These are phyloP conservation scores for Salarias fasciatus DNA, from an alignment of 2,797 vertebrate genomes.

Conservation along the genomic window DNA sequence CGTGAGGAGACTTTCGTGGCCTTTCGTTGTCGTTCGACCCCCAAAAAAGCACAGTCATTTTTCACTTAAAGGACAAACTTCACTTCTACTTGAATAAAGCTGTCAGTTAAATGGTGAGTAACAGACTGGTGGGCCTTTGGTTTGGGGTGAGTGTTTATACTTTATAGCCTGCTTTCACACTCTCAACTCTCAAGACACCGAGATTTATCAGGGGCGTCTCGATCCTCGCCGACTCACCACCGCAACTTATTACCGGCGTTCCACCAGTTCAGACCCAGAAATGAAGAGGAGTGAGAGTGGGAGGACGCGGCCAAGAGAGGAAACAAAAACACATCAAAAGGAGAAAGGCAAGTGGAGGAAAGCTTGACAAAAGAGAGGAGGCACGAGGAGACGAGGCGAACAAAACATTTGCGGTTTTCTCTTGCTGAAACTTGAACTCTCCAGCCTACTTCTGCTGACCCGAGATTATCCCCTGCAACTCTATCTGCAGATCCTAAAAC, in stretches of 20 bases:
- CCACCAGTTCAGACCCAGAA: conserved; percentile 20
- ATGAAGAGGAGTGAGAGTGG: conserved; percentile 15
- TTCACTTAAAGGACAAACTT: conserved; percentile 16
- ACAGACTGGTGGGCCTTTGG: conserved; percentile 24
- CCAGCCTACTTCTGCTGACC: conserved; percentile 42
- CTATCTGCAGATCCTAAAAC: conserved; percentile 34
- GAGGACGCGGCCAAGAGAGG: background rate
- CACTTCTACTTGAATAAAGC: conserved; percentile 26
- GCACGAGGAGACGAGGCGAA: background rate
- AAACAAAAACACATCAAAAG: conserved; percentile 1
- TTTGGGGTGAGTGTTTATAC: conserved; percentile 21
- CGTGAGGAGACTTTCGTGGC: background rate
- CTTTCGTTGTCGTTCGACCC: background rate
- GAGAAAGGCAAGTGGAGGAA: background rate
- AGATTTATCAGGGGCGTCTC: conserved; percentile 48
- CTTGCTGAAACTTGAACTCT: conserved; percentile 38
- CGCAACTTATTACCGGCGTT: conserved; percentile 38
- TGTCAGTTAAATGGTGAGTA: conserved; percentile 10
- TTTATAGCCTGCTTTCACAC: conserved; percentile 46
- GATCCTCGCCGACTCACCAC: conserved; percentile 58
- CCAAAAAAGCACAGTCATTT: background rate
- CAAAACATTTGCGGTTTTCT: conserved; percentile 18
- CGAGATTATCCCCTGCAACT: conserved; percentile 24
- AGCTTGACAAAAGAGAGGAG: conserved; percentile 3
- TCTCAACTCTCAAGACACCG: conserved; percentile 12